phyloP scores from a whole-genome alignment of 1,140 invertebrate species.

The Rhyacophila brunnea region DNA sequence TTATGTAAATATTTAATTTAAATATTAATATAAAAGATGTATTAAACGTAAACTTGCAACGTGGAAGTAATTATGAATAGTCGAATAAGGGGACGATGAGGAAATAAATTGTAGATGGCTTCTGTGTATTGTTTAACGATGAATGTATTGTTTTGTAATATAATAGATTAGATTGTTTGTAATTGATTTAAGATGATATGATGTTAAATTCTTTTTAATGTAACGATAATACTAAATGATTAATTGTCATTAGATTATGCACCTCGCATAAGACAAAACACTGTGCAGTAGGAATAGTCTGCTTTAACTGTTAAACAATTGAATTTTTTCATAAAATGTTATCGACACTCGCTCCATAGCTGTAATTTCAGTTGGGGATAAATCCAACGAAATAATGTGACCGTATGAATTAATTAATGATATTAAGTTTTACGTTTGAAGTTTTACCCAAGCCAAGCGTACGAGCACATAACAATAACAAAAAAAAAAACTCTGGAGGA shows the following conservation, averaged over 20 bases:
- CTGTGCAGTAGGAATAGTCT: constrained; percentile 29
- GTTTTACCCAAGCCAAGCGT: too few relatives aligned
- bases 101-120: constrained; percentile 21
- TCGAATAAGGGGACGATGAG: not conserved
- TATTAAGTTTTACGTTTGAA: too few relatives aligned
- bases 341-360: too few relatives aligned
- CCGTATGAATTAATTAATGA: too few relatives aligned
- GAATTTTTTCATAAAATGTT: constrained; percentile 2
- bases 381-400: too few relatives aligned
- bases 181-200: constrained; percentile 26
- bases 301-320: constrained; percentile 25
- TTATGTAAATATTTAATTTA: constrained; percentile 10
- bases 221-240: constrained; percentile 12
- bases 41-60: not conserved
- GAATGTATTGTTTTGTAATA: constrained; percentile 35
- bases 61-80: constrained; percentile 5
- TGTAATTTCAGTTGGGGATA: too few relatives aligned
- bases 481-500: too few relatives aligned
- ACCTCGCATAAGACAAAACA: constrained; percentile 18
- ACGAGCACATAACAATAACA: too few relatives aligned
- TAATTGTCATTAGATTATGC: constrained; percentile 24
- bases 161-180: constrained; percentile 33
- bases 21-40: not conserved
- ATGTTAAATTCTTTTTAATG: constrained; percentile 35
- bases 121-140: constrained; percentile 36